phyloP scores from a whole-genome alignment of 2,888 invertebrate genomes.

The Laspeyria flexula region DNA sequence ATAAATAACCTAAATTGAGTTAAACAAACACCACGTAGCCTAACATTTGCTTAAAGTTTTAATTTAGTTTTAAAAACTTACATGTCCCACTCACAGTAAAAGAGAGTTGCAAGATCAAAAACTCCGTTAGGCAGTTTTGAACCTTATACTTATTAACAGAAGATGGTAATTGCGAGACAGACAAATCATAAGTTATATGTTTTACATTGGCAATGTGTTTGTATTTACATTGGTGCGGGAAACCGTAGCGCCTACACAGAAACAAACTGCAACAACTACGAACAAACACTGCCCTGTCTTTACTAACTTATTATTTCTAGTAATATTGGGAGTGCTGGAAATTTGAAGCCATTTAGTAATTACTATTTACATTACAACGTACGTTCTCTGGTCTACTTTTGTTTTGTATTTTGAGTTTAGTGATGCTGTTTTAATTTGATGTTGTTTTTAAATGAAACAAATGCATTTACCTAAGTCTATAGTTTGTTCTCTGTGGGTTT shows the following conservation, averaged over 20 bases:
- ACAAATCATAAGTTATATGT: background rate
- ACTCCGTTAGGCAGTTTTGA: too few relatives aligned
- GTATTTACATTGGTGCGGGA: conserved; percentile 2
- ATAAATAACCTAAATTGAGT: too few relatives aligned
- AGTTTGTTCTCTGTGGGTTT: too few relatives aligned
- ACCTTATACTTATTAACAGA: too few relatives aligned
- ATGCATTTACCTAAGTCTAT: too few relatives aligned
- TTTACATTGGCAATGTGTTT: background rate
- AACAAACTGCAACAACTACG: conserved; percentile 26
- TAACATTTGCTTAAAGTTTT: too few relatives aligned
- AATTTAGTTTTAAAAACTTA: background rate
- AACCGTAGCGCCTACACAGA: conserved; percentile 24
- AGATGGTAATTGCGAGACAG: too few relatives aligned
- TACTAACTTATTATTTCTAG: conserved; percentile 10
- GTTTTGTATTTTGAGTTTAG: background rate
- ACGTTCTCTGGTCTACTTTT: background rate
- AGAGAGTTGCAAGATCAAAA: background rate
- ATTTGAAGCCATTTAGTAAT: conserved; percentile 4
- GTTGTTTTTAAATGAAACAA: too few relatives aligned
- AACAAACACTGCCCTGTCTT: conserved; percentile 30
- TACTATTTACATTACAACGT: conserved; percentile 14
- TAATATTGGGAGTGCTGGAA: background rate
- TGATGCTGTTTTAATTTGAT: background rate
- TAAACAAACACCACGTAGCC: too few relatives aligned
- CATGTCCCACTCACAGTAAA: background rate